Conservation (phyloP, 2,888 invertebrate genomes). For the Platypus cylindrus region DNA sequence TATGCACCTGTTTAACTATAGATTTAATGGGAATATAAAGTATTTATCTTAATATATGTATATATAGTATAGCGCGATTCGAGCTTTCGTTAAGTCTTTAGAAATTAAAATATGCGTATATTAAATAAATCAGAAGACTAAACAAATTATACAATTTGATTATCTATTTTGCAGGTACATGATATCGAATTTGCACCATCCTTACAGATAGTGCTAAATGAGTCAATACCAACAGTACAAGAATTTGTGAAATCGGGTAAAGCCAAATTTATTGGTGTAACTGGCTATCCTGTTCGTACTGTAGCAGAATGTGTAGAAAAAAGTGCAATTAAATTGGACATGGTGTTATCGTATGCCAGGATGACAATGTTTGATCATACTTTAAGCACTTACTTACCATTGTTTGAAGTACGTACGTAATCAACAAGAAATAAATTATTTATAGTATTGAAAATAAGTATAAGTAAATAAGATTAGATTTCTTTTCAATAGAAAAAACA, state of each 20-base stretch:
- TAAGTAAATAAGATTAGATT: conserved; percentile 2
- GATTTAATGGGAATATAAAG: conserved; percentile 1
- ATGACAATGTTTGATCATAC: conserved; percentile 70
- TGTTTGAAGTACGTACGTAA: conserved; percentile 51
- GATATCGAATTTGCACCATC: conserved; percentile 80
- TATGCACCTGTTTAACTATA: conserved; percentile 28
- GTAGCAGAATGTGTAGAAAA: conserved; percentile 62
- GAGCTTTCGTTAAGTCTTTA: no score
- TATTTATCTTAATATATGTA: no score
- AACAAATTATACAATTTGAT: no score
- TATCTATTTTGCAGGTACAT: conserved; percentile 72
- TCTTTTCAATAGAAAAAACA: conserved; percentile 47
- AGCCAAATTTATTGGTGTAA: conserved; percentile 71
- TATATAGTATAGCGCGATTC: conserved; percentile 2
- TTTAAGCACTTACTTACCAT: conserved; percentile 57
- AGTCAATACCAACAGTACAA: conserved; percentile 74
- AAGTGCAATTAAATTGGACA: conserved; percentile 46
- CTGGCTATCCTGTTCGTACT: conserved; percentile 69
- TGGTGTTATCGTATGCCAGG: conserved; percentile 66
- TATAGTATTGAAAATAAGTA: conserved; percentile 1
- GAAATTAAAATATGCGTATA: no score
- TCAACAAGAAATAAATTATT: conserved; percentile 1
- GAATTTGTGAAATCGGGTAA: conserved; percentile 59
- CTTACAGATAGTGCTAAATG: conserved; percentile 61
- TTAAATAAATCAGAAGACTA: no score